phyloP scores from a whole-genome alignment of 2,888 invertebrate genomes.

The Mythimna vitellina region DNA sequence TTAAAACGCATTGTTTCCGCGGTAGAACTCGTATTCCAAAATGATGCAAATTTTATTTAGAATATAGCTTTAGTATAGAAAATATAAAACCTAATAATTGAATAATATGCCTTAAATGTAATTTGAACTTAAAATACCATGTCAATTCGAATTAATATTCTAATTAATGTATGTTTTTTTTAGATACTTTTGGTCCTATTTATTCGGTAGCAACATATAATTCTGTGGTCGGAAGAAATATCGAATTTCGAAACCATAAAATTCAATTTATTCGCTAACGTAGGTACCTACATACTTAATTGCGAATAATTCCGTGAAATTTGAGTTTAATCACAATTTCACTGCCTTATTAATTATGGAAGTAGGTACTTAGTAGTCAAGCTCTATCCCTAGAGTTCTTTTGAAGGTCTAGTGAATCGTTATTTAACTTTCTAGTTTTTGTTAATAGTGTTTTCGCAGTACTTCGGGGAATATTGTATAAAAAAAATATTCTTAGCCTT shows the following conservation, averaged over 20 bases:
- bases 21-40: no score
- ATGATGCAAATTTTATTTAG: no score
- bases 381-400: not conserved
- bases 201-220: conserved; percentile 26
- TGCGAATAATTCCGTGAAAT: conserved; percentile 36
- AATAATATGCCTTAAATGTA: no score
- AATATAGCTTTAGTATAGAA: no score
- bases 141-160: not conserved
- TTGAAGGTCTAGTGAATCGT: not conserved
- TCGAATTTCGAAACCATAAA: conserved; percentile 32
- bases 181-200: conserved; percentile 10
- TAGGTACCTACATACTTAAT: conserved; percentile 20
- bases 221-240: conserved; percentile 35
- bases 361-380: not conserved
- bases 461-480: not conserved
- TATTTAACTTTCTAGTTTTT: not conserved
- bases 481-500: not conserved
- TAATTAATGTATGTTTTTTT: conserved; percentile 15
- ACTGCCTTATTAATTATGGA: not conserved
- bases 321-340: conserved; percentile 33
- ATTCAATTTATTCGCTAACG: conserved; percentile 34
- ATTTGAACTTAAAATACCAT: no score
- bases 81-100: no score
- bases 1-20: no score
- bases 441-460: not conserved